Conservation (phyloP, 2,113 vertebrate species). For the Chamaea fasciata region DNA sequence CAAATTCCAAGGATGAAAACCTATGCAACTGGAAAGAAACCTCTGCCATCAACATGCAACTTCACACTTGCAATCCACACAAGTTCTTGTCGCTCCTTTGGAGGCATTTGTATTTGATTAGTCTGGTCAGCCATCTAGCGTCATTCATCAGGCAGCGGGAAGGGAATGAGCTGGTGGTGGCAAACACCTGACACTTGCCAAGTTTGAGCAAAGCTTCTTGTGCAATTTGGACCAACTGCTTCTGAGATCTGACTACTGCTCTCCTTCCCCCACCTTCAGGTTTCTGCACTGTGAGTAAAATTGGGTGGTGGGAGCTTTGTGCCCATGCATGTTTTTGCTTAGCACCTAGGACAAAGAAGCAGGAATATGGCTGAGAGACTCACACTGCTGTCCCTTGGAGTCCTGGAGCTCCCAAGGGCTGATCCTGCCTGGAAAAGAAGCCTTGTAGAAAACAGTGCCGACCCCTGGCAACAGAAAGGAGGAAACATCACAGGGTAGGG, state of each 20-base stretch:
- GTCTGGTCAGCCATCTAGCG: not conserved
- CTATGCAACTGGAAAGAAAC: not conserved
- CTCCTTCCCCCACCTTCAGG: not conserved
- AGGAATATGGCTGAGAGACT: accelerated
- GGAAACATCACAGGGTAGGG: not conserved
- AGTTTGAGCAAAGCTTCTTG: not conserved
- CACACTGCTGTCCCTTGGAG: accelerated
- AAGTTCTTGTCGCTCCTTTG: not conserved
- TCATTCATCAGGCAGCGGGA: not conserved
- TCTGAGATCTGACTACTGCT: not conserved
- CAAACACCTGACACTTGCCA: accelerated
- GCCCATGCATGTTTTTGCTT: not conserved
- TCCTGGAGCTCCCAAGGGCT: not conserved
- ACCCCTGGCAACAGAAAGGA: not conserved
- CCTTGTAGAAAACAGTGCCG: not conserved
- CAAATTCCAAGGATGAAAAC: not conserved
- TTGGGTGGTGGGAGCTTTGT: not conserved
- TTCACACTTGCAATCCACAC: not conserved
- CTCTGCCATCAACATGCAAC: not conserved
- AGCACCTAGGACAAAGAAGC: not conserved
- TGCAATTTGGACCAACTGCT: not conserved
- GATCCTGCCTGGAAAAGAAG: not conserved
- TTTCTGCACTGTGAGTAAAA: not conserved
- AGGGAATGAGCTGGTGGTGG: not conserved
- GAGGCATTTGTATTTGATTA: not conserved